Evolutionary conservation across 2,888 invertebrate genomes (phyloP), one percentile per base, ranked within the genome.

Genomic region (Luffia ferchaultella): DNA sequence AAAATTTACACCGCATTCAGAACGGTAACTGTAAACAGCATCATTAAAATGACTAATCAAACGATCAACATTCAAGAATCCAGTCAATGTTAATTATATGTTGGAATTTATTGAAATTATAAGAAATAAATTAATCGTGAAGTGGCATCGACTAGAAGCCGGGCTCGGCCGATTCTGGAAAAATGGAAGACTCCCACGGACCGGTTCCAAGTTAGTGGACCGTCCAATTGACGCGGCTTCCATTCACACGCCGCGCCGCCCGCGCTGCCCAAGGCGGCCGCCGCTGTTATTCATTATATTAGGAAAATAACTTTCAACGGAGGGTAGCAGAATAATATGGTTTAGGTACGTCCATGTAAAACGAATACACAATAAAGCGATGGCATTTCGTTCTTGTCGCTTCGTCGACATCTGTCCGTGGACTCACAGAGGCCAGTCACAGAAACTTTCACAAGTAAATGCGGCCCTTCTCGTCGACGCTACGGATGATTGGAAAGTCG

Each of bases 31-130:
- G 76, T 78, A 76, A 76, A 71, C 69, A 68, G 63, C 63, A 69
- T 71, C 70, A 73, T 74, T 73, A 73, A 74, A 75, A 73, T 74
- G 67, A 75, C 75, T 73, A 74, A 76, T 75, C 74, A 76, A 76
- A 74, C 71, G 70, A 71, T 72, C 70, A 72, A 73, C 68, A 70
- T 67, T 68, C 68, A 74, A 75, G 72, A 75, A 73, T 73, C 68
- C 70, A 69, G 70, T 70, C 64, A 75, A 76, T 75, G 73, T 73
- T 75, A 74, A 76, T 76, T 72, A 76, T 71, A 73, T 69, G 70
- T 67, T 58, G 68, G 67, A 70, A 72, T 73, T 73, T 73, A 73
- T 74, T 66, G 67, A 74, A 74, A 74, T 71, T 75, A 68, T 73
- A 70, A 62, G 64, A 73, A 72, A 72, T 68, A 65, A 72, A 68